Conservation (phyloP, 2,888 invertebrate genomes). For the Gastrophysa polygoni region DNA sequence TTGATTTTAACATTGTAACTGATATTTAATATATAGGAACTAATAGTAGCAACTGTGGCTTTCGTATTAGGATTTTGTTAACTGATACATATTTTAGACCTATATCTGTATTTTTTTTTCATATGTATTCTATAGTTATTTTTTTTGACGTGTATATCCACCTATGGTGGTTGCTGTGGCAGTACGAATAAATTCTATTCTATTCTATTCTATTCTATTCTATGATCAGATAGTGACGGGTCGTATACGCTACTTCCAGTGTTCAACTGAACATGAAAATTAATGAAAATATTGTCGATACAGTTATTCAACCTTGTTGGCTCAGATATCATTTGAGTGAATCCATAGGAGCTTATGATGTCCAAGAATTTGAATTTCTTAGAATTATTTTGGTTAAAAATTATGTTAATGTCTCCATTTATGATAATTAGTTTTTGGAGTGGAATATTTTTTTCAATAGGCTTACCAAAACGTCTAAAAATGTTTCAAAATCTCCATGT, state of each 20-base stretch:
- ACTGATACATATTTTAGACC: too few species aligned
- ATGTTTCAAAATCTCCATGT: slow-evolving; percentile 5
- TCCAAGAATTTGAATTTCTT: background rate
- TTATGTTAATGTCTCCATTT: slow-evolving; percentile 7
- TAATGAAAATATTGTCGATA: slow-evolving; percentile 6
- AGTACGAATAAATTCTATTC: too few species aligned
- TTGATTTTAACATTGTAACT: too few species aligned
- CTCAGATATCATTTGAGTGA: slow-evolving; percentile 3
- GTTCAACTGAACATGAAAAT: background rate
- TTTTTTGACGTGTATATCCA: too few species aligned
- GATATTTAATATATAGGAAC: too few species aligned
- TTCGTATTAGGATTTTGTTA: too few species aligned
- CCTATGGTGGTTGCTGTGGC: too few species aligned
- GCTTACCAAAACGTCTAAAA: background rate
- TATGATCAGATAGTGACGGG: slow-evolving; percentile 3
- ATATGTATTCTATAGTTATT: too few species aligned
- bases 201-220: too few species aligned
- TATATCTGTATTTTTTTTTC: too few species aligned
- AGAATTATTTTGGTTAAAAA: slow-evolving; percentile 2
- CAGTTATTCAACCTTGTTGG: slow-evolving; percentile 4
- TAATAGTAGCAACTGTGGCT: too few species aligned
- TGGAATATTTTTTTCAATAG: slow-evolving; percentile 1
- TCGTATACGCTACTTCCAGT: slow-evolving; percentile 6
- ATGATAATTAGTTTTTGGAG: slow-evolving; percentile 6
- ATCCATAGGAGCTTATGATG: slow-evolving; percentile 3